Percentiles rank a stretch among this genome's conserved stretches.
These are phyloP conservation scores for Ariopsis seemanni DNA, from an alignment of 2,113 vertebrate species.

Conservation along the genomic window DNA sequence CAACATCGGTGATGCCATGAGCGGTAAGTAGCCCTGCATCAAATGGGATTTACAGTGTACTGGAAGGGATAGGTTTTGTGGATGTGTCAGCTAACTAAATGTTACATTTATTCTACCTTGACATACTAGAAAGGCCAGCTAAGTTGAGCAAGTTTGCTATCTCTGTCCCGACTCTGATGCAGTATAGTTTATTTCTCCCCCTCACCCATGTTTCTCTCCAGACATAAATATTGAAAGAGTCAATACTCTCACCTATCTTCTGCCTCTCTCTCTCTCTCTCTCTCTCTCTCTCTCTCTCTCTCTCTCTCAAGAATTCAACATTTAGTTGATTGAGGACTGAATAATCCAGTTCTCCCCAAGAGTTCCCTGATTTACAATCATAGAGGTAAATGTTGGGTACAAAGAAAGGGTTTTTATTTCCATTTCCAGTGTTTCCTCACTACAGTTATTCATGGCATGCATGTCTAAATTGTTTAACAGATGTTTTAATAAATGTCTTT, in stretches of 20 bases:
- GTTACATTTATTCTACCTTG: slow-evolving; percentile 17
- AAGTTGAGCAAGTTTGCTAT: slow-evolving; percentile 34
- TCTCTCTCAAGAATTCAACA: slow-evolving; percentile 52
- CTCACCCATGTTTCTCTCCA: slow-evolving; percentile 39
- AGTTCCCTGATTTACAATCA: slow-evolving; percentile 29
- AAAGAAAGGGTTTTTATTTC: slow-evolving; percentile 49
- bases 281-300: slow-evolving; percentile 36
- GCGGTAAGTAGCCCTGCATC: slow-evolving; percentile 8
- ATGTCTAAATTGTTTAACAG: not conserved
- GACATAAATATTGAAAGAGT: slow-evolving; percentile 64
- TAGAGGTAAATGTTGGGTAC: slow-evolving; percentile 23
- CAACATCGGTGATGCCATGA: slow-evolving; percentile 22
- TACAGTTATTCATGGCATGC: slow-evolving; percentile 48
- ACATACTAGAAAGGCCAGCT: not conserved
- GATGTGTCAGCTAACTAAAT: not conserved
- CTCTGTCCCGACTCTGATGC: slow-evolving; percentile 21
- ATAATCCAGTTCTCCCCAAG: slow-evolving; percentile 51
- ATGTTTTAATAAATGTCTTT: not conserved
- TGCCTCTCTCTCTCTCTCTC: not conserved
- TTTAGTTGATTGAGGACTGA: slow-evolving; percentile 65
- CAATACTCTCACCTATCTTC: slow-evolving; percentile 52
- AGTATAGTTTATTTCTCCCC: slow-evolving; percentile 35
- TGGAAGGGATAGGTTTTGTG: not conserved
- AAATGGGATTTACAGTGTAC: slow-evolving; percentile 4
- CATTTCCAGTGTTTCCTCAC: slow-evolving; percentile 55